Base-by-base conservation (phyloP, 2,113 vertebrate genomes). In the Podarcis cretensis region DNA sequence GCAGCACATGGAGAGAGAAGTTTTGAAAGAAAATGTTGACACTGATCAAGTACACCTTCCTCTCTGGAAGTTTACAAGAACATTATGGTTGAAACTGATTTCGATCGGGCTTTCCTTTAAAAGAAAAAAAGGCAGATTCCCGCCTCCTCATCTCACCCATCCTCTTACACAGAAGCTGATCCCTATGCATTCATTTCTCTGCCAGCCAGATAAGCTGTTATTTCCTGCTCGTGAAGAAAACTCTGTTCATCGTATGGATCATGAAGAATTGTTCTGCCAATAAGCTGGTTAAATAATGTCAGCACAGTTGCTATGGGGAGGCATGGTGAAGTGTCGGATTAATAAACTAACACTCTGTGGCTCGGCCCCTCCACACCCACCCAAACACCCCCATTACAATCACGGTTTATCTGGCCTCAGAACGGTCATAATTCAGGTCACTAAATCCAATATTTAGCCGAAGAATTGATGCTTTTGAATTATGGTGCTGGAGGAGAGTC, bases 21-120 rank as follows among this genome's bases (percentile, higher is more conserved):
- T 5, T 6, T 92, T 93, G 84, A 95, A 63, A 63, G 18, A 20
- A 63, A 92, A 95, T 95, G 94, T 96, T 96, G 94, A 76, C 85
- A 68, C 0, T 89, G 89, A 89, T 95, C 91, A 96, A 93, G 84
- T 54, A 92, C 88, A 92, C 89, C 84, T 95, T 94, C 92, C 92
- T 90, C 89, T 89, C 88, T 86, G 91, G 95, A n/a, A 93, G 94
- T 93, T 96, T 97, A 95, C 95, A 96, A 95, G 93, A 96, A 92
- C 87, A 80, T 63, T 76, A 32, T 63, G 2, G 43, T 13, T 0
- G 0, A 63, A 84, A 89, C 2, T 81, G 84, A 75, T 85, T 93
- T 59, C 37, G 3, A 83, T n/a, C n/a, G 10, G 54, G 86, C 74
- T 21, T 30, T 57, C 12, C 40, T 92, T 6, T 43, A n/a, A 83